phyloP scores from a whole-genome alignment of 2,113 vertebrate genomes.

The Rissa tridactyla region DNA sequence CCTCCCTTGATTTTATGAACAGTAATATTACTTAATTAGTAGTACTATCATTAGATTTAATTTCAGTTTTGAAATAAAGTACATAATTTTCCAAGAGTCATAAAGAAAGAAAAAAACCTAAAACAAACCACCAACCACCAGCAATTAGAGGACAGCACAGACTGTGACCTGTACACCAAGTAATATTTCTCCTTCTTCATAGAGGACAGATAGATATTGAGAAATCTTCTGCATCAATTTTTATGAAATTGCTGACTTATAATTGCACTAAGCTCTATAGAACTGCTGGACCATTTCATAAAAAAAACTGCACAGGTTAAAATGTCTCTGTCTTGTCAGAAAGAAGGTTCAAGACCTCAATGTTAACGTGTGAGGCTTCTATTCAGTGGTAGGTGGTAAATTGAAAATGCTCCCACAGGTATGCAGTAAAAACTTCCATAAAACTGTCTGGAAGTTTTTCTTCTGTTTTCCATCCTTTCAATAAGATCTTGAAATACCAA shows the following conservation, averaged over 20 bases:
- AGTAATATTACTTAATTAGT: background rate
- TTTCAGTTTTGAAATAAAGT: background rate
- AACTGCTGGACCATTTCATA: background rate
- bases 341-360: background rate
- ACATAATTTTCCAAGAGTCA: background rate
- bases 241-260: background rate
- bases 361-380: background rate
- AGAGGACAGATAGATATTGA: background rate
- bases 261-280: background rate
- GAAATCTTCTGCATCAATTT: background rate
- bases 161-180: background rate
- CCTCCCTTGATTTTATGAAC: background rate
- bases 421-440: background rate
- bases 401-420: background rate
- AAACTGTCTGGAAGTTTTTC: background rate
- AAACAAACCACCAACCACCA: background rate
- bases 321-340: background rate
- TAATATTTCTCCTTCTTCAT: background rate
- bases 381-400: background rate
- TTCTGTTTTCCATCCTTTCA: background rate
- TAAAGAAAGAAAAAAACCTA: background rate
- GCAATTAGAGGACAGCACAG: background rate
- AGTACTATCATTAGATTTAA: background rate
- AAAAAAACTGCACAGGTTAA: background rate
- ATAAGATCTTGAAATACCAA: background rate